Percentiles rank a stretch among this genome's conserved stretches.
Conservation (phyloP, 2,113 vertebrate genomes). For the Aleadryas rufinucha region DNA sequence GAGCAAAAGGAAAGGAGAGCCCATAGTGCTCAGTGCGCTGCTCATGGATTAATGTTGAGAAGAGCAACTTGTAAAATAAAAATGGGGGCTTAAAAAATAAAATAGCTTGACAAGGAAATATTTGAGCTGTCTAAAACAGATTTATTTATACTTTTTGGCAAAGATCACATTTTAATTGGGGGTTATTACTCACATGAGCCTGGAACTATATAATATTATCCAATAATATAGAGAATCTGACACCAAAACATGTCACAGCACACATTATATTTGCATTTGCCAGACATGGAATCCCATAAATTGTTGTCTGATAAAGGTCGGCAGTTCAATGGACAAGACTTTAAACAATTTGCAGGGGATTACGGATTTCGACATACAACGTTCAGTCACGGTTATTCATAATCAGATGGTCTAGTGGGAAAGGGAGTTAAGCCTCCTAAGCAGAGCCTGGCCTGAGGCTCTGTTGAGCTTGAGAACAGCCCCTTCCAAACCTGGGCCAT, state of each 20-base stretch:
- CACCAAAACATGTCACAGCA: slow-evolving; percentile 20
- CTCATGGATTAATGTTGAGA: neutral
- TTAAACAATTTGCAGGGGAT: slow-evolving; percentile 41
- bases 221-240: slow-evolving; percentile 26
- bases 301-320: slow-evolving; percentile 53
- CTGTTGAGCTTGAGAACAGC: neutral
- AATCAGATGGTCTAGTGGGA: slow-evolving; percentile 26
- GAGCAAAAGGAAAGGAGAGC: neutral
- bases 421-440: slow-evolving; percentile 1
- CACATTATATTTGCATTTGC: slow-evolving; percentile 22
- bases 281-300: slow-evolving; percentile 44
- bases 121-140: neutral
- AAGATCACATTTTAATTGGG: slow-evolving; percentile 4
- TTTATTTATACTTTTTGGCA: slow-evolving; percentile 29
- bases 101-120: neutral
- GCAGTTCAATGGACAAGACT: slow-evolving; percentile 41
- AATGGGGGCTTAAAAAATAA: neutral
- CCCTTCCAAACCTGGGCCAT: neutral
- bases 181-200: neutral
- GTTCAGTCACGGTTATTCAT: slow-evolving; percentile 14
- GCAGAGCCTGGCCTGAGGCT: neutral
- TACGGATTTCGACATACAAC: slow-evolving; percentile 49
- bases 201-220: neutral
- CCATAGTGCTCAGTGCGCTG: neutral
- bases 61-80: neutral